These are phyloP conservation scores for Cottus gobio DNA, from an alignment of 2,113 vertebrate genomes.

Conservation along the genomic window DNA sequence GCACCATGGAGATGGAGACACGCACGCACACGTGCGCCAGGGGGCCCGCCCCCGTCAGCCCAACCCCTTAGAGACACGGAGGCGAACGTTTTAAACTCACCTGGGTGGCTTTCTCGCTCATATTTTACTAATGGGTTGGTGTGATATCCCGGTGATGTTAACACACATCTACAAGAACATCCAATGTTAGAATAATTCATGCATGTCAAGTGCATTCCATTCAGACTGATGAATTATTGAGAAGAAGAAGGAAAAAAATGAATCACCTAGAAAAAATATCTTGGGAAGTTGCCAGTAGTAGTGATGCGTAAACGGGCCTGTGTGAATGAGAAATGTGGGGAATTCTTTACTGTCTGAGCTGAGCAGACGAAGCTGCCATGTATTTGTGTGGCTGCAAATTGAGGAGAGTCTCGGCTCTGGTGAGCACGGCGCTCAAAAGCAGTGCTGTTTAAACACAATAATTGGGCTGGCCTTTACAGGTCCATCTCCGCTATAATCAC, in stretches of 20 bases:
- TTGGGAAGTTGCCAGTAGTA: background rate
- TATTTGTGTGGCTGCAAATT: slow-evolving; percentile 26
- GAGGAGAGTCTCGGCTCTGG: slow-evolving; percentile 34
- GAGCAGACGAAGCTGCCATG: slow-evolving; percentile 23
- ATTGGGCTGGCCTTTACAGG: slow-evolving; percentile 61
- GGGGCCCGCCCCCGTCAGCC: slow-evolving; percentile 50
- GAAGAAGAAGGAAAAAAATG: background rate
- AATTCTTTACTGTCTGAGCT: slow-evolving; percentile 25
- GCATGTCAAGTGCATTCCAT: background rate
- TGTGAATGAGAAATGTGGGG: slow-evolving; percentile 12
- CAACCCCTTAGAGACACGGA: slow-evolving; percentile 48
- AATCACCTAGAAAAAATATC: slow-evolving; percentile 14
- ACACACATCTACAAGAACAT: background rate
- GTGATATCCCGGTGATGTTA: background rate
- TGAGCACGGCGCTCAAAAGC: slow-evolving; percentile 34
- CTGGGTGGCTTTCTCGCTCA: slow-evolving; percentile 2
- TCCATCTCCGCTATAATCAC: slow-evolving; percentile 31
- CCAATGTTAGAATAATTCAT: background rate
- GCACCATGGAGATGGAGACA: slow-evolving; percentile 49
- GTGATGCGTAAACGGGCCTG: background rate
- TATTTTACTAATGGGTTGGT: background rate
- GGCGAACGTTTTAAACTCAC: slow-evolving; percentile 28
- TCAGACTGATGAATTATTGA: background rate
- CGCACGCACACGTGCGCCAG: slow-evolving; percentile 23
- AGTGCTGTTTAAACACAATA: slow-evolving; percentile 53